These are phyloP conservation scores for Mycalesis mineus DNA, from an alignment of 2,888 invertebrate genomes.

Conservation along the genomic window DNA sequence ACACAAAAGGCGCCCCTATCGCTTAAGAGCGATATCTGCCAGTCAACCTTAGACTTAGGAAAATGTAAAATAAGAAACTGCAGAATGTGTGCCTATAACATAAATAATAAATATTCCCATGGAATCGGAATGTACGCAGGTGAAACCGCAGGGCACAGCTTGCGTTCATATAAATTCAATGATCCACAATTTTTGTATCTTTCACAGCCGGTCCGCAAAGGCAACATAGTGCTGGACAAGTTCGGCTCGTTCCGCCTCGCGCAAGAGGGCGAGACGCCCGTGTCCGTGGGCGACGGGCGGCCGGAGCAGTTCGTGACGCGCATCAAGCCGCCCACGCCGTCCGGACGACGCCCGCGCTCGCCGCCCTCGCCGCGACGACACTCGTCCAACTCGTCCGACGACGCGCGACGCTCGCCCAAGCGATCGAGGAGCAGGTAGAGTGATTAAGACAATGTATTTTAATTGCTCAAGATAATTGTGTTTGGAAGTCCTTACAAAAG, in stretches of 20 bases:
- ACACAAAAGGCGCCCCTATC: too few species aligned
- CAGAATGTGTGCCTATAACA: too few species aligned
- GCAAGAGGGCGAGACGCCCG: conserved; percentile 73
- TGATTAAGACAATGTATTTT: too few species aligned
- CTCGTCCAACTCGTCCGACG: conserved; percentile 64
- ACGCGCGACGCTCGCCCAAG: conserved; percentile 51
- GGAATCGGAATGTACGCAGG: too few species aligned
- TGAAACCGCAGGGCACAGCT: neutral
- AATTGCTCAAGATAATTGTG: too few species aligned
- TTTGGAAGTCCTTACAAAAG: too few species aligned
- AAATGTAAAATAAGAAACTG: too few species aligned
- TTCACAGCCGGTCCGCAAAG: conserved; percentile 65
- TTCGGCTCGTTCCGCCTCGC: conserved; percentile 85
- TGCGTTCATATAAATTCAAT: too few species aligned
- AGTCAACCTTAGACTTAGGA: too few species aligned
- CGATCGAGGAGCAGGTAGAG: conserved; percentile 64
- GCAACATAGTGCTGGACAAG: conserved; percentile 83
- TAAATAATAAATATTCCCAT: too few species aligned
- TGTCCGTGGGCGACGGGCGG: conserved; percentile 65
- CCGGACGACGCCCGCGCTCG: conserved; percentile 61
- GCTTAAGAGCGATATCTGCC: too few species aligned
- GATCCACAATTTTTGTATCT: neutral
- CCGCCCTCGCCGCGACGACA: conserved; percentile 67
- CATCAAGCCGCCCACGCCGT: conserved; percentile 64
- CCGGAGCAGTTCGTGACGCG: conserved; percentile 76